Evolutionary conservation across 2,888 invertebrate species (phyloP).

Genomic region (Nomada lathburiana): DNA sequence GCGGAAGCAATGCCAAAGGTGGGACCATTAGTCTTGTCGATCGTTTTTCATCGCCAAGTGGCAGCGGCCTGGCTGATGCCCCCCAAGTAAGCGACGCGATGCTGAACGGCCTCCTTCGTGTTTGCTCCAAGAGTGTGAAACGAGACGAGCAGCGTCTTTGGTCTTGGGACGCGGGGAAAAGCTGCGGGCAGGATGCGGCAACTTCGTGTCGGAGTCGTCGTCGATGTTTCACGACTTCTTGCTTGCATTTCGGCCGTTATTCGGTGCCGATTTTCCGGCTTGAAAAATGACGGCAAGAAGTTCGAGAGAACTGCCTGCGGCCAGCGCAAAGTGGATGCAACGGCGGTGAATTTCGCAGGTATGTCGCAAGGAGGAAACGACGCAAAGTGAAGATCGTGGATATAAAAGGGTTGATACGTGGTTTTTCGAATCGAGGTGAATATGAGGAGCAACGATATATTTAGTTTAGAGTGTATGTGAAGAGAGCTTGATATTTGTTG

Average conservation of each 20-base stretch:
- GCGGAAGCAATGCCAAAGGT: constrained; percentile 63
- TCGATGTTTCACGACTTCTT: constrained; percentile 30
- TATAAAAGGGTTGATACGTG: too few species aligned
- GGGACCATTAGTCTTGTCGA: constrained; percentile 74
- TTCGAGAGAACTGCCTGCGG: neutral
- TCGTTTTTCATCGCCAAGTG: constrained; percentile 71
- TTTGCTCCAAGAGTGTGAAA: constrained; percentile 10
- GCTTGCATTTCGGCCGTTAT: neutral
- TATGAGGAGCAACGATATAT: too few species aligned
- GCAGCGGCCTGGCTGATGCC: constrained; percentile 36
- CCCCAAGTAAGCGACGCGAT: constrained; percentile 35
- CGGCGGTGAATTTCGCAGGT: too few species aligned
- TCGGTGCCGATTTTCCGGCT: constrained; percentile 2
- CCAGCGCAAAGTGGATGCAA: neutral
- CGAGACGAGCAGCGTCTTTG: neutral
- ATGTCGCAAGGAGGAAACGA: neutral
- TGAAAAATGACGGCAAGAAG: constrained; percentile 40
- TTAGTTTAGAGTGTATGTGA: too few species aligned
- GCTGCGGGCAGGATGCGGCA: constrained; percentile 35
- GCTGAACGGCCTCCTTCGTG: constrained; percentile 33
- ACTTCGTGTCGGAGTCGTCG: neutral
- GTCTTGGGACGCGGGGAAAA: neutral
- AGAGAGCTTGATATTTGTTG: too few species aligned
- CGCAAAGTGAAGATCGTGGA: too few species aligned
- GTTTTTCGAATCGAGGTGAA: too few species aligned